These are phyloP conservation scores for Falco biarmicus DNA, from an alignment of 2,797 vertebrate genomes.

Conservation along the genomic window DNA sequence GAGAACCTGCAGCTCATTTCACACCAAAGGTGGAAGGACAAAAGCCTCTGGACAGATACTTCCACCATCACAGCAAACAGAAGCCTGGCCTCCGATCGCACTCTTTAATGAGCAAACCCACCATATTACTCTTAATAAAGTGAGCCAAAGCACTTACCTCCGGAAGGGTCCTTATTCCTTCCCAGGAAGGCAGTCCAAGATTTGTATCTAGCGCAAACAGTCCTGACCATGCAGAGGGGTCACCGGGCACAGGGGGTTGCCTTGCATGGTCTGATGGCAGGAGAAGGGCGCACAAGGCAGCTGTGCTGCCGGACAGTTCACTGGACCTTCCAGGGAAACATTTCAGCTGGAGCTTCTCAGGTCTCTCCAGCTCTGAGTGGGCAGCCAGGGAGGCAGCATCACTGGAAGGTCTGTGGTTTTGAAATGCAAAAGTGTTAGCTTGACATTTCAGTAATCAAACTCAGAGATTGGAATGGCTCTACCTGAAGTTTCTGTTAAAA, in stretches of 20 bases:
- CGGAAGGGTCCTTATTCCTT: neutral
- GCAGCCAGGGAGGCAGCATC: neutral
- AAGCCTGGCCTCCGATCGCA: fast-evolving
- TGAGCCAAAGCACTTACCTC: neutral
- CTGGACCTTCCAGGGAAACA: neutral
- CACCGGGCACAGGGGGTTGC: neutral
- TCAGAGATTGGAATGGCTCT: neutral
- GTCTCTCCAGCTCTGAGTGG: neutral
- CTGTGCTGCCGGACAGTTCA: neutral
- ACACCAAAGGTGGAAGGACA: neutral
- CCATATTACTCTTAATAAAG: neutral
- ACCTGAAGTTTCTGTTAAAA: neutral
- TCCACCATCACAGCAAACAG: neutral
- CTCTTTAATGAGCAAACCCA: neutral
- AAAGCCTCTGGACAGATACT: neutral
- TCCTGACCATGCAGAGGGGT: neutral
- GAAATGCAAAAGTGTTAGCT: neutral
- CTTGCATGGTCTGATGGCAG: fast-evolving
- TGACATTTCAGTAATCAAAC: neutral
- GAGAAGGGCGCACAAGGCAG: neutral
- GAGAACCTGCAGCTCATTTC: neutral
- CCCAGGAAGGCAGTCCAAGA: neutral
- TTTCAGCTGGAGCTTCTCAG: fast-evolving
- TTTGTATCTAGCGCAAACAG: neutral
- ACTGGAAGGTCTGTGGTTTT: neutral